A percentile compares a stretch with the other conserved stretches of the same genome.
Conservation (phyloP, 2,888 invertebrate genomes). For the Andrena bicolor region DNA sequence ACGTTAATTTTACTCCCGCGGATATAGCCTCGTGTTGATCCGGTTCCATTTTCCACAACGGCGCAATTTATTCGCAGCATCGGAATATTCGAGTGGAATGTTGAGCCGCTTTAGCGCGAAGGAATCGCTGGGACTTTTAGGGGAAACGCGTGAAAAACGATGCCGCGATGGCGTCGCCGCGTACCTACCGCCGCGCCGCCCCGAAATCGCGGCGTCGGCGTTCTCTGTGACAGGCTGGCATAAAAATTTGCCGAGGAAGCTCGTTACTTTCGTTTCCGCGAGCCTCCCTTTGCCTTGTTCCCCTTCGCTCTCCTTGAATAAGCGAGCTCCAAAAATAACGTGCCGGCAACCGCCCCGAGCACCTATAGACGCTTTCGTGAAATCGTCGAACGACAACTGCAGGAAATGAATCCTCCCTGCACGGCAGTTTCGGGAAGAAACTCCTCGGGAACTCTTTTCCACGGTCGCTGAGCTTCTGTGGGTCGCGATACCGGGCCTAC, state of each 20-base stretch:
- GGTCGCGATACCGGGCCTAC: background rate
- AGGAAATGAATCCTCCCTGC: conserved; percentile 57
- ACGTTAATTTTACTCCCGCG: background rate
- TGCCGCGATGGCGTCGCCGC: conserved; percentile 15
- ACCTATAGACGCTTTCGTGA: conserved; percentile 50
- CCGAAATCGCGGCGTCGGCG: conserved; percentile 47
- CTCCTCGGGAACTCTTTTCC: conserved; percentile 34
- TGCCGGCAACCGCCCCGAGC: background rate
- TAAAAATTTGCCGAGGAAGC: conserved; percentile 62
- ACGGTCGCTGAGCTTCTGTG: conserved; percentile 23
- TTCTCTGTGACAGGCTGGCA: conserved; percentile 44
- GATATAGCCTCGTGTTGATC: background rate
- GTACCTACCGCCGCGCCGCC: conserved; percentile 2
- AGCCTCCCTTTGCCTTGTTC: conserved; percentile 42
- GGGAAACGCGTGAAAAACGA: conserved; percentile 16
- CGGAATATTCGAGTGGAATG: background rate
- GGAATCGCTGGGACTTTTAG: background rate
- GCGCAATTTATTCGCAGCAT: background rate
- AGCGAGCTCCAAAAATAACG: conserved; percentile 64
- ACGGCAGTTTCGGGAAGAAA: conserved; percentile 50
- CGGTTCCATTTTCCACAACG: background rate
- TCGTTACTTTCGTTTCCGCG: conserved; percentile 65
- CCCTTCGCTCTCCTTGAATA: conserved; percentile 47
- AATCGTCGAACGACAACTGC: conserved; percentile 67
- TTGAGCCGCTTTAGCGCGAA: conserved; percentile 2